These are phyloP conservation scores for Catharus bicknelli DNA, from an alignment of 2,113 vertebrate species.

Conservation along the genomic window DNA sequence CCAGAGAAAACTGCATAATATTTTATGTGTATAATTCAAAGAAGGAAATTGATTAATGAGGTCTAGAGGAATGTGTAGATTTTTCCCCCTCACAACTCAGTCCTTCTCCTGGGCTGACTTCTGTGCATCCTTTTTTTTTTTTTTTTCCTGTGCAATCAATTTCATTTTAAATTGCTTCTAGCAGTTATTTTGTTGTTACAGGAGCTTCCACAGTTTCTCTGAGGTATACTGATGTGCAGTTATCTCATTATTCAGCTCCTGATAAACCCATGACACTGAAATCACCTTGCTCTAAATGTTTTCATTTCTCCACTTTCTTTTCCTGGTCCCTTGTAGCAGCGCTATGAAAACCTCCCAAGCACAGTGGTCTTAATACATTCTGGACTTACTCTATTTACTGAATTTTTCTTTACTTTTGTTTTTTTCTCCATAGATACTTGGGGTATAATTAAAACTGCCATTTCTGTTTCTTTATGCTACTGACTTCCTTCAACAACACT, in stretches of 20 bases:
- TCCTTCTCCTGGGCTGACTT: background rate
- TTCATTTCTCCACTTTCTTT: background rate
- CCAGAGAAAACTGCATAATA: background rate
- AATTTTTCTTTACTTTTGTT: background rate
- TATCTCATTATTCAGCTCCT: background rate
- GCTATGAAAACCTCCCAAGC: background rate
- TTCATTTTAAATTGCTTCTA: background rate
- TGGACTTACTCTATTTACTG: background rate
- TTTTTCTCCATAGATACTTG: background rate
- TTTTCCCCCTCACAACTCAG: background rate
- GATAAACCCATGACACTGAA: background rate
- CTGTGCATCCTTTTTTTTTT: background rate
- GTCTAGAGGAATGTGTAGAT: background rate
- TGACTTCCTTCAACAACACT: background rate
- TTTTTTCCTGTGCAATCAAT: background rate
- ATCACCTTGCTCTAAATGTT: background rate
- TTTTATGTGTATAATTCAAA: background rate
- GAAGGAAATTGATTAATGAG: background rate
- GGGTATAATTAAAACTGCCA: background rate
- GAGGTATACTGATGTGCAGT: background rate
- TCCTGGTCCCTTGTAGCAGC: background rate
- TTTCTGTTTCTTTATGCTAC: background rate
- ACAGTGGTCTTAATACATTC: background rate
- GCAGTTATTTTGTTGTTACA: background rate
- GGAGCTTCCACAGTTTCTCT: background rate